These are phyloP conservation scores for Bagarius yarrelli DNA, from an alignment of 2,113 vertebrate species.

Conservation along the genomic window DNA sequence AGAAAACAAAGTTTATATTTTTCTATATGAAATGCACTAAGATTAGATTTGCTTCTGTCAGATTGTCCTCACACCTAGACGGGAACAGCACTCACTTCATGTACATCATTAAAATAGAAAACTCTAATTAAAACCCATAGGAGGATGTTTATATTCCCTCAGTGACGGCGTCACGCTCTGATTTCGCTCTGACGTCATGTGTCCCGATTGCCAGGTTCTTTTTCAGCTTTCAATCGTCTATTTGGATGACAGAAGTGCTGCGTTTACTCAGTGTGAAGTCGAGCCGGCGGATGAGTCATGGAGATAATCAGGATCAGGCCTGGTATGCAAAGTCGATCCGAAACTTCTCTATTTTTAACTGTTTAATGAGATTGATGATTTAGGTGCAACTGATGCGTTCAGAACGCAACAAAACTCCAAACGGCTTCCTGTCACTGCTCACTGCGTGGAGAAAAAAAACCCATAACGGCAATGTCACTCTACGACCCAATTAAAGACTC, in stretches of 20 bases:
- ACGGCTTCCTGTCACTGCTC: neutral
- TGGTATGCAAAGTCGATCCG: neutral
- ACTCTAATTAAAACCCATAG: neutral
- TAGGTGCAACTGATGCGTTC: neutral
- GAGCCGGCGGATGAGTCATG: slow-evolving; percentile 10
- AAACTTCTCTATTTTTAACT: neutral
- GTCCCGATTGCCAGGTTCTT: neutral
- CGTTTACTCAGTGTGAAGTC: neutral
- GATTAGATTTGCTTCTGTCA: neutral
- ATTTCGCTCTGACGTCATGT: neutral
- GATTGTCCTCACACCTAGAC: neutral
- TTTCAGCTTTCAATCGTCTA: neutral
- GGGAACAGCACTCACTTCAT: neutral
- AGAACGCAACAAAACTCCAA: neutral
- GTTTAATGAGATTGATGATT: neutral
- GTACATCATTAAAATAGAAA: neutral
- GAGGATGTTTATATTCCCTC: neutral
- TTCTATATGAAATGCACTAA: too few relatives aligned
- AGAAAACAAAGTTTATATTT: neutral
- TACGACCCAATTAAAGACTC: neutral
- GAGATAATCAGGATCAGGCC: neutral
- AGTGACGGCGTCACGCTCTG: neutral
- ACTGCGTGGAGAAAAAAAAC: too few relatives aligned
- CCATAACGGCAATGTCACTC: neutral
- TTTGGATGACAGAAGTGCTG: neutral